A percentile compares a stretch with the other conserved stretches of the same genome.
Evolutionary conservation across 1,140 invertebrate genomes (phyloP).

Genomic region (Chlorops oryzae): DNA sequence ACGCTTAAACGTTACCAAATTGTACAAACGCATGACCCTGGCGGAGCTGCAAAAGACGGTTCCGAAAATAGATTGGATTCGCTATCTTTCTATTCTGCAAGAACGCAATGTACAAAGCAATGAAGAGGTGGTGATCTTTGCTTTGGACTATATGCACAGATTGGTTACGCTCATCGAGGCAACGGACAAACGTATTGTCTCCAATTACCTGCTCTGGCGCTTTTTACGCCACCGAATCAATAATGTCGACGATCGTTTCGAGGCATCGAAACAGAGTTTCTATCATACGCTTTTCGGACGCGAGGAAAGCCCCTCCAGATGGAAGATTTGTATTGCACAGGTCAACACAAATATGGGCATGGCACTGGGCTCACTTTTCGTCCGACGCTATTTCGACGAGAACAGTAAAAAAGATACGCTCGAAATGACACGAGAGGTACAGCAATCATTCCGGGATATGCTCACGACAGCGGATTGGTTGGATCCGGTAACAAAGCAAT

Average conservation of each 20-base stretch:
- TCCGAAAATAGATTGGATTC: constrained; percentile 72
- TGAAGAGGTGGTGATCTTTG: constrained; percentile 47
- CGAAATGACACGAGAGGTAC: constrained; percentile 81
- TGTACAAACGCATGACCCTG: constrained; percentile 74
- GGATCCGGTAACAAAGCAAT: constrained; percentile 68
- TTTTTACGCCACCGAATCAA: constrained; percentile 80
- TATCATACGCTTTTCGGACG: constrained; percentile 60
- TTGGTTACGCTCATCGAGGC: constrained; percentile 47
- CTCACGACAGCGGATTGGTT: constrained; percentile 81
- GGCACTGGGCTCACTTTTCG: constrained; percentile 92
- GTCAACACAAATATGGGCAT: constrained; percentile 88
- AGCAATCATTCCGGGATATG: constrained; percentile 80
- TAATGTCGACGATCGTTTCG: constrained; percentile 76
- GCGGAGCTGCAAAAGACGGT: constrained; percentile 60
- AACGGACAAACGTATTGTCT: constrained; percentile 50
- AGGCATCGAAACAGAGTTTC: constrained; percentile 63
- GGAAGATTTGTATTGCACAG: constrained; percentile 83
- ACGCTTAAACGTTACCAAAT: constrained; percentile 62
- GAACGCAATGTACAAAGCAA: constrained; percentile 61
- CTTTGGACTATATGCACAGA: constrained; percentile 50
- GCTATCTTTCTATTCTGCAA: constrained; percentile 66
- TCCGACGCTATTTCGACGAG: constrained; percentile 77
- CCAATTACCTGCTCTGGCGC: constrained; percentile 76
- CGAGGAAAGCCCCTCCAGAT: constrained; percentile 84
- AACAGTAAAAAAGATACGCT: constrained; percentile 77